Conservation (phyloP, 2,888 invertebrate genomes). For the Watsonalla binaria region DNA sequence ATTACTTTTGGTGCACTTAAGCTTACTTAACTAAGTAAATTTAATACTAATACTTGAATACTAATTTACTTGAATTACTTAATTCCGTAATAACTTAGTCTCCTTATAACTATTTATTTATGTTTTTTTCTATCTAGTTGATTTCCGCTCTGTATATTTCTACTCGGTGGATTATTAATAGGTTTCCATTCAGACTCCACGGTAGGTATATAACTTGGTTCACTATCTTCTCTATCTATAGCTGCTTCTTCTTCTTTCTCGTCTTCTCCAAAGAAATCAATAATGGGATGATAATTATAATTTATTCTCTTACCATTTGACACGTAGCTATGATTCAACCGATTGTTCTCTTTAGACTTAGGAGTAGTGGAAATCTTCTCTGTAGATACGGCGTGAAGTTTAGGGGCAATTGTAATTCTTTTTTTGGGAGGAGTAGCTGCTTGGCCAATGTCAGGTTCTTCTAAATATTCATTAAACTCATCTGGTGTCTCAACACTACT, state of each 20-base stretch:
- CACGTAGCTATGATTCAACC: conserved; percentile 34
- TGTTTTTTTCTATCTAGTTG: conserved; percentile 22
- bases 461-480: conserved; percentile 49
- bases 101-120: conserved; percentile 11
- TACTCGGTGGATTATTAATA: conserved; percentile 52
- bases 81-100: no score
- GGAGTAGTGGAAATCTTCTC: conserved; percentile 35
- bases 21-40: not conserved
- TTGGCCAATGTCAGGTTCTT: conserved; percentile 49
- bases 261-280: conserved; percentile 84
- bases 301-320: conserved; percentile 80
- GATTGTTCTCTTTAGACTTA: conserved; percentile 32
- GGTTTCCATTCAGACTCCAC: conserved; percentile 73
- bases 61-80: not conserved
- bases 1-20: not conserved
- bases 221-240: conserved; percentile 63
- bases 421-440: conserved; percentile 27
- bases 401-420: conserved; percentile 58
- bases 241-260: conserved; percentile 47
- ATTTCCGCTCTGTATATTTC: conserved; percentile 33
- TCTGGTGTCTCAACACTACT: conserved; percentile 51
- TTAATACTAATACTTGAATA: not conserved
- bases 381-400: conserved; percentile 48
- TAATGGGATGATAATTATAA: conserved; percentile 90
- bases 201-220: conserved; percentile 39